Evolutionary conservation across 1,140 invertebrate genomes (phyloP).

Genomic region (Steinernema feltiae): DNA sequence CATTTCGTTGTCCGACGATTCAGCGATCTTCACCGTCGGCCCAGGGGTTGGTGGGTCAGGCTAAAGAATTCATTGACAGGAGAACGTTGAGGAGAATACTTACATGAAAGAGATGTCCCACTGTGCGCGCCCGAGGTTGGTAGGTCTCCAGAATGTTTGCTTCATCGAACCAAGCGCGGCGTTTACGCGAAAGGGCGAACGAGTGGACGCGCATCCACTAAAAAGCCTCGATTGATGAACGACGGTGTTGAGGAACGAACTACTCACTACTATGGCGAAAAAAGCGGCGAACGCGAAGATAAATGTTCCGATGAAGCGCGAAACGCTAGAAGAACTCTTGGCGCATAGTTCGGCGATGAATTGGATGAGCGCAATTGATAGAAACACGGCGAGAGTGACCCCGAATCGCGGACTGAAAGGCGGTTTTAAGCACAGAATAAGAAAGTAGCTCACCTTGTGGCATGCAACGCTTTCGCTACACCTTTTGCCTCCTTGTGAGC

Average conservation of each 20-base stretch:
- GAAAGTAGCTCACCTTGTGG: too few species aligned
- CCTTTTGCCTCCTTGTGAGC: too few species aligned
- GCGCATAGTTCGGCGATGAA: neutral
- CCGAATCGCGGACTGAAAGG: too few species aligned
- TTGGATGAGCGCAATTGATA: neutral
- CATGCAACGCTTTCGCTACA: too few species aligned
- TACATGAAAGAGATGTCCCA: slow-evolving; percentile 41
- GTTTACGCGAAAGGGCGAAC: slow-evolving; percentile 26
- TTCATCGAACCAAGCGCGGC: slow-evolving; percentile 39
- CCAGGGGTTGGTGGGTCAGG: slow-evolving; percentile 42
- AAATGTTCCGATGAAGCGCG: neutral
- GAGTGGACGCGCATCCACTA: slow-evolving; percentile 39
- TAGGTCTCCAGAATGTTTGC: slow-evolving; percentile 43
- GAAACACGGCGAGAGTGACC: neutral
- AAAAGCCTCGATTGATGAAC: neutral
- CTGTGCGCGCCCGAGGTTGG: slow-evolving; percentile 37
- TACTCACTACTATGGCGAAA: neutral
- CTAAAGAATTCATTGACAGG: slow-evolving; percentile 19
- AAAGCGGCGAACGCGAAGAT: neutral
- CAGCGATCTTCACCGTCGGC: neutral
- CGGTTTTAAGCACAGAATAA: too few species aligned
- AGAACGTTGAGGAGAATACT: neutral
- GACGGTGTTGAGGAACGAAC: neutral
- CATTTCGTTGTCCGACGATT: slow-evolving; percentile 12
- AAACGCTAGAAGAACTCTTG: neutral